A percentile compares a stretch with the other conserved stretches of the same genome.
Evolutionary conservation across 1,140 invertebrate genomes (phyloP).

Genomic region (Drosophila sproati): DNA sequence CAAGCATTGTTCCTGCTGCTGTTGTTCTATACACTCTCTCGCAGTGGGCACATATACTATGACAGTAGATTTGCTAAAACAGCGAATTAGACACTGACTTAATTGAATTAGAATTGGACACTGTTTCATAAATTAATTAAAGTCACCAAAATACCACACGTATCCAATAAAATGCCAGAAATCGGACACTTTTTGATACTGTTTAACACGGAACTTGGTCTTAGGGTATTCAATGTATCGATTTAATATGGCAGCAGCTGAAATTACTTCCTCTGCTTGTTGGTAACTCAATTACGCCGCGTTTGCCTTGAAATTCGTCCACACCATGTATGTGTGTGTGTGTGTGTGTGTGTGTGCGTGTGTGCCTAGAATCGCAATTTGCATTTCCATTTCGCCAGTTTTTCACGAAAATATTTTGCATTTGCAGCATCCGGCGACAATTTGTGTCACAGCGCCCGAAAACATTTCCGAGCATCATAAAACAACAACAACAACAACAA

Average conservation of each 20-base stretch:
- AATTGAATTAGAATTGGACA: too few relatives aligned
- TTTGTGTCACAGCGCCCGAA: constrained; percentile 42
- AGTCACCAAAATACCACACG: too few relatives aligned
- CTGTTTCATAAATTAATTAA: too few relatives aligned
- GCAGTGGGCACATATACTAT: not conserved
- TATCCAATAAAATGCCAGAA: too few relatives aligned
- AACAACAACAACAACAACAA: constrained; percentile 42
- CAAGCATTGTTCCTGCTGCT: not conserved
- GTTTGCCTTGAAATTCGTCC: constrained; percentile 60
- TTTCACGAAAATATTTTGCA: constrained; percentile 79
- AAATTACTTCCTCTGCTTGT: constrained; percentile 36
- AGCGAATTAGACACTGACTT: too few relatives aligned
- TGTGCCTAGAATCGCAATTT: constrained; percentile 55
- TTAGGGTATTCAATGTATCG: constrained; percentile 23
- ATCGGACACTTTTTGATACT: not conserved
- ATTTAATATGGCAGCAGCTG: not conserved
- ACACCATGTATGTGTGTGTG: constrained; percentile 16
- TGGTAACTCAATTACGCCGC: constrained; percentile 77
- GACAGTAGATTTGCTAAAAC: not conserved
- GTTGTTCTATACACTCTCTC: constrained; percentile 12
- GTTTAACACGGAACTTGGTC: not conserved
- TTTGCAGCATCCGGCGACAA: constrained; percentile 78
- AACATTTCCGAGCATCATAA: constrained; percentile 64
- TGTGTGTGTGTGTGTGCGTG: constrained; percentile 2
- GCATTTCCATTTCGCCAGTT: constrained; percentile 67